phyloP scores from a whole-genome alignment of 2,113 vertebrate genomes.

The Perccottus glenii region DNA sequence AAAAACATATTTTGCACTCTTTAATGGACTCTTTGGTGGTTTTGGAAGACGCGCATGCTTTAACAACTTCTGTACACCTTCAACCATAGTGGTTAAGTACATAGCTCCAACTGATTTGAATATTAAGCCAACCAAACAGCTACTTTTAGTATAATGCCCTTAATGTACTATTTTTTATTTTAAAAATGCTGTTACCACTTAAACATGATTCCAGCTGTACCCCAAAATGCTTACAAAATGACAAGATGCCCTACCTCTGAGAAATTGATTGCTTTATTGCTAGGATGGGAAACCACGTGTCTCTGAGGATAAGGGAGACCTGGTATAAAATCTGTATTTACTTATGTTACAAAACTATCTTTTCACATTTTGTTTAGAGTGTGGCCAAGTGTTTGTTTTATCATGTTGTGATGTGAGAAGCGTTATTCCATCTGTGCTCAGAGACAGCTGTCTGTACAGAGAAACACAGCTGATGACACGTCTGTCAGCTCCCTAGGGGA shows the following conservation, averaged over 20 bases:
- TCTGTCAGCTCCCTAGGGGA: slow-evolving; percentile 28
- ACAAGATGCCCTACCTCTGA: slow-evolving; percentile 24
- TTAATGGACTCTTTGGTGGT: no score
- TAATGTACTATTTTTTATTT: no score
- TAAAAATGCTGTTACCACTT: slow-evolving; percentile 4
- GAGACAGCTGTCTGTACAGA: slow-evolving; percentile 53
- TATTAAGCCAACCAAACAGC: not conserved
- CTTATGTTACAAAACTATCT: not conserved
- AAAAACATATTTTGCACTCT: no score
- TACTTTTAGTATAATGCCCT: not conserved
- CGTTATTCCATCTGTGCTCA: slow-evolving; percentile 46
- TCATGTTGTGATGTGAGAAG: slow-evolving; percentile 19
- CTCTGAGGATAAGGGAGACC: not conserved
- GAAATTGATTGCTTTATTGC: slow-evolving; percentile 8
- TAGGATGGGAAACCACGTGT: not conserved
- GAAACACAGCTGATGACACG: slow-evolving; percentile 57
- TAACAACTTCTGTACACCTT: no score
- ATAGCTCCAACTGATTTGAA: not conserved
- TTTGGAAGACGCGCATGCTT: no score
- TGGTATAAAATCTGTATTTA: not conserved
- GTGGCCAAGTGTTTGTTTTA: slow-evolving; percentile 26
- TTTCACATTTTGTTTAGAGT: not conserved
- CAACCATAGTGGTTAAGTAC: no score
- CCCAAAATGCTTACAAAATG: slow-evolving; percentile 50
- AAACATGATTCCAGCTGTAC: slow-evolving; percentile 48